Percentiles rank a stretch among this genome's conserved stretches.
These are phyloP conservation scores for Epistrophella euchroma DNA, from an alignment of 2,888 invertebrate species.

Conservation along the genomic window DNA sequence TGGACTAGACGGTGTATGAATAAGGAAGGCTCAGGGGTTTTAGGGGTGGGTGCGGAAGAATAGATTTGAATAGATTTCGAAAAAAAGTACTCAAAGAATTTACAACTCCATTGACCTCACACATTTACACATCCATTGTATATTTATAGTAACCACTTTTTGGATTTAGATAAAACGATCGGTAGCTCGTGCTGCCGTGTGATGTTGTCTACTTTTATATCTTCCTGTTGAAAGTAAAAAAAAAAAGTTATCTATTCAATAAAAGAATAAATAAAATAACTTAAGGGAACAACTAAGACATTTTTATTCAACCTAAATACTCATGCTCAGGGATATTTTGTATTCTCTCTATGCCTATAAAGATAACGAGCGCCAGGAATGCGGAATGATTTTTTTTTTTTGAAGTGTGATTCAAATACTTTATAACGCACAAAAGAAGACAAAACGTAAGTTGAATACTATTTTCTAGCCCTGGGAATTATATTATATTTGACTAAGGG, in stretches of 20 bases:
- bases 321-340: constrained; percentile 47
- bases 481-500: constrained; percentile 41
- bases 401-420: constrained; percentile 14
- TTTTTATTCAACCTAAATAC: constrained; percentile 20
- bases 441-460: neutral
- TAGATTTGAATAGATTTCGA: constrained; percentile 57
- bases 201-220: constrained; percentile 15
- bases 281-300: constrained; percentile 11
- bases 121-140: constrained; percentile 26
- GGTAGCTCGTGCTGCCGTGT: neutral
- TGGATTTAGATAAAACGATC: constrained; percentile 3
- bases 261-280: constrained; percentile 44
- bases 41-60: neutral
- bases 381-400: constrained; percentile 39
- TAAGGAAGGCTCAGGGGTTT: neutral
- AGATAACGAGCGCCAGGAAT: constrained; percentile 45
- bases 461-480: constrained; percentile 54
- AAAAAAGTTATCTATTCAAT: constrained; percentile 37
- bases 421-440: constrained; percentile 10
- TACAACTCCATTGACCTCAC: constrained; percentile 70
- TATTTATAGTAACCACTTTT: constrained; percentile 40
- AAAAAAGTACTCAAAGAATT: constrained; percentile 57
- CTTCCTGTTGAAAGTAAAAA: constrained; percentile 24
- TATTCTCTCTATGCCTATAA: constrained; percentile 13
- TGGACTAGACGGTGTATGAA: neutral